A percentile compares a stretch with the other conserved stretches of the same genome.
Conservation (phyloP, 2,113 vertebrate genomes). For the Etia nguti region DNA sequence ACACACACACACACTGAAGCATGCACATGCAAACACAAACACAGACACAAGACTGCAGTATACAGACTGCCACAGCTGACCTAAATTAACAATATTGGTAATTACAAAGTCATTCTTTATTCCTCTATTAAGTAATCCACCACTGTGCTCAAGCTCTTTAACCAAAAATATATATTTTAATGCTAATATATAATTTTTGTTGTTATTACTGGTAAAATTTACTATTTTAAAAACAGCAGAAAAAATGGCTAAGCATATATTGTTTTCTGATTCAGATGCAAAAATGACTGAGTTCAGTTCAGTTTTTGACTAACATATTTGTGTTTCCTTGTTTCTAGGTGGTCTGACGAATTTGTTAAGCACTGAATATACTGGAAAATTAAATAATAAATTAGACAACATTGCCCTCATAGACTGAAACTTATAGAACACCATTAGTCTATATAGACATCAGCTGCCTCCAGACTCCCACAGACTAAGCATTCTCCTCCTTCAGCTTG, state of each 20-base stretch:
- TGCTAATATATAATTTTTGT: not conserved
- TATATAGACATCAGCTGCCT: not conserved
- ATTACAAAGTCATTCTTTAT: not conserved
- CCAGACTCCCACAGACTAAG: not conserved
- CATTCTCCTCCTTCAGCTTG: too few relatives aligned
- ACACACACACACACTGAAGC: not conserved
- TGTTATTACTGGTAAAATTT: not conserved
- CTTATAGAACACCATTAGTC: not conserved
- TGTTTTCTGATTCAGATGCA: not conserved
- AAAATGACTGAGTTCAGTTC: not conserved
- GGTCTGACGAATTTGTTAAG: not conserved
- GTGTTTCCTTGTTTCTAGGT: not conserved
- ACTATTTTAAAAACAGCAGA: not conserved
- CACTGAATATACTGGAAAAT: not conserved
- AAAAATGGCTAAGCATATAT: not conserved
- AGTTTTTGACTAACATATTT: fast-evolving
- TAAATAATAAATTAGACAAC: not conserved
- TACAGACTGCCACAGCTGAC: not conserved
- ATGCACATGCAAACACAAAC: not conserved
- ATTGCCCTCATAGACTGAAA: not conserved
- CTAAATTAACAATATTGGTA: not conserved
- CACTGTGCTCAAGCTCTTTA: not conserved
- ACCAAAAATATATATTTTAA: not conserved
- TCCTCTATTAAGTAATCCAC: not conserved
- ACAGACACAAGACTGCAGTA: not conserved